A percentile compares a stretch with the other conserved stretches of the same genome.
Conservation (phyloP, 2,797 vertebrate genomes). For the Gymnocypris eckloni region DNA sequence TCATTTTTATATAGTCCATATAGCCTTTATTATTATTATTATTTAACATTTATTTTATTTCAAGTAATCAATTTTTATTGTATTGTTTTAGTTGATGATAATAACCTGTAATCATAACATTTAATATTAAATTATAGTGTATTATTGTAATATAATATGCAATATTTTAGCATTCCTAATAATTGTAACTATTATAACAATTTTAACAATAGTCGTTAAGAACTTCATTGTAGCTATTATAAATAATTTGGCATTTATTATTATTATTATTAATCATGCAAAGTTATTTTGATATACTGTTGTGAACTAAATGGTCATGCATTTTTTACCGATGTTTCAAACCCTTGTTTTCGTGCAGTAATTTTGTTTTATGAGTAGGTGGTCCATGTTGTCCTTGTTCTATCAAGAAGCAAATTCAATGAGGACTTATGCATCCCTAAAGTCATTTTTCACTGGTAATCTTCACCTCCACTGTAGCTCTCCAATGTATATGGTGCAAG, state of each 20-base stretch:
- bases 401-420: background rate
- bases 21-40: too few relatives aligned
- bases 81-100: too few relatives aligned
- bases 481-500: background rate
- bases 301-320: background rate
- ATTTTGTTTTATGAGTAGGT: background rate
- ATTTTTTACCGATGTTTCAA: background rate
- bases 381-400: background rate
- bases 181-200: too few relatives aligned
- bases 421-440: background rate
- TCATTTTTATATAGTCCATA: too few relatives aligned
- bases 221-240: too few relatives aligned
- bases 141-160: background rate
- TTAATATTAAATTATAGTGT: background rate
- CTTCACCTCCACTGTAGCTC: background rate
- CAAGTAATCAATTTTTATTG: too few relatives aligned
- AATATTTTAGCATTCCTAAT: background rate
- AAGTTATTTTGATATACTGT: background rate
- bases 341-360: background rate
- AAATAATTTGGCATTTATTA: background rate
- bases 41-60: too few relatives aligned
- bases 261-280: background rate
- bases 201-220: too few relatives aligned
- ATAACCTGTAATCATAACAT: background rate
- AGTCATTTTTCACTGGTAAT: slow-evolving; percentile 5